Base-by-base conservation (phyloP, 2,888 invertebrate genomes). In the Ferdinandea cuprea region DNA sequence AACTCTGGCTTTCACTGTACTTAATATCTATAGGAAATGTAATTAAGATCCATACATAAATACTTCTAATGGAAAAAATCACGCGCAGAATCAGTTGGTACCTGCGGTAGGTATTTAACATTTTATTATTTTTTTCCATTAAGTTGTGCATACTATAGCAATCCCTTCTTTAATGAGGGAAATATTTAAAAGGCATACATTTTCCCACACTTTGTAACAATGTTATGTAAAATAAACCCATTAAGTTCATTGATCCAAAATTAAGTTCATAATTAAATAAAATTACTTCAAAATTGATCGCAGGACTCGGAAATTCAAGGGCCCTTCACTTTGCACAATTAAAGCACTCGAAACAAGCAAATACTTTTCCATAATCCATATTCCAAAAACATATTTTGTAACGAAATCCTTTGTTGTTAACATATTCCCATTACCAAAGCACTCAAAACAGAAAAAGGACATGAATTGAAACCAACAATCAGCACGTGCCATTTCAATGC, bases 401-500 rank as follows among this genome's bases (percentile, higher is more conserved):
- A 58, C 81, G 32, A 80, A 66, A 81, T 54, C 76, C 52, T 59
- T 71, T 76, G 77, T 71, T 76, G 59, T 30, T 6, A 76, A 54
- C 81, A 76, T 76, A 81, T 71, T 81, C 59, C 80, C 69, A 81
- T 59, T 52, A n/a, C n/a, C n/a, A n/a, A 65, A 66, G 32, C 48
- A 52, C 81, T 81, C 8, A 56, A 50, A 28, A 28, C 50, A 48
- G 5, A 46, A 68, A 66, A 71, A 48, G 74, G 71, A 71, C 69
- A 69, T 44, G 66, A 66, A 66, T 46, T 59, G 30, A 21, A 42
- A 19, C 44, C 59, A 40, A 46, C 32, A 52, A 65, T 46, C 30
- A 65, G 15, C 81, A 81, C 81, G 81, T 81, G 81, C 25, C 81
- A 54, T 59, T 71, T 65, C 76, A 76, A 59, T 54, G 76, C 71